Conservation (phyloP, 2,888 invertebrate genomes). For the Zygogramma bicolorata region DNA sequence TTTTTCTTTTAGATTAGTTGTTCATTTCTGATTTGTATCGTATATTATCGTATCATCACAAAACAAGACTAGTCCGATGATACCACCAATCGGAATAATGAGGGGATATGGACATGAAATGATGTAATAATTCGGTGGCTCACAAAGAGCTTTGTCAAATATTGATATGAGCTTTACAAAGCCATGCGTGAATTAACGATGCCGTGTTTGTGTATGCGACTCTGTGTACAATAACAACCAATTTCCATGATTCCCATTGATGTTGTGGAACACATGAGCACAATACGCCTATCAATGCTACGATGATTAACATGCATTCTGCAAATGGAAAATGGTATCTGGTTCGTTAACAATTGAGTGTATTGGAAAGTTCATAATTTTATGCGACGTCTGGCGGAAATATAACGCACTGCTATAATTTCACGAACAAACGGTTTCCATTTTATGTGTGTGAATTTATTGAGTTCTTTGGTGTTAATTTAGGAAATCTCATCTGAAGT, state of each 20-base stretch:
- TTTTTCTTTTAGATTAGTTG: too few relatives aligned
- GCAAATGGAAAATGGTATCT: conserved; percentile 11
- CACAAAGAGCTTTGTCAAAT: conserved; percentile 62
- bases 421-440: too few relatives aligned
- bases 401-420: too few relatives aligned
- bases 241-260: conserved; percentile 65
- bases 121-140: conserved; percentile 52
- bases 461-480: too few relatives aligned
- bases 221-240: conserved; percentile 64
- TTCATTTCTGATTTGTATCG: neutral
- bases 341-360: too few relatives aligned
- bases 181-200: conserved; percentile 48
- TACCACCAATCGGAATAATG: conserved; percentile 55
- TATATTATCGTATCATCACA: neutral
- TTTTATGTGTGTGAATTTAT: too few relatives aligned
- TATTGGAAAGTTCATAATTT: too few relatives aligned
- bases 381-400: too few relatives aligned
- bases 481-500: too few relatives aligned
- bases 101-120: conserved; percentile 49
- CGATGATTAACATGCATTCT: conserved; percentile 33
- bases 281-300: conserved; percentile 4
- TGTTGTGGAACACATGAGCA: conserved; percentile 45
- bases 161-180: conserved; percentile 54
- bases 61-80: neutral
- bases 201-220: conserved; percentile 54